Evolutionary conservation across 2,888 invertebrate genomes (phyloP), one percentile per base, ranked within the genome.

Genomic region (Agrotis ipsilon): DNA sequence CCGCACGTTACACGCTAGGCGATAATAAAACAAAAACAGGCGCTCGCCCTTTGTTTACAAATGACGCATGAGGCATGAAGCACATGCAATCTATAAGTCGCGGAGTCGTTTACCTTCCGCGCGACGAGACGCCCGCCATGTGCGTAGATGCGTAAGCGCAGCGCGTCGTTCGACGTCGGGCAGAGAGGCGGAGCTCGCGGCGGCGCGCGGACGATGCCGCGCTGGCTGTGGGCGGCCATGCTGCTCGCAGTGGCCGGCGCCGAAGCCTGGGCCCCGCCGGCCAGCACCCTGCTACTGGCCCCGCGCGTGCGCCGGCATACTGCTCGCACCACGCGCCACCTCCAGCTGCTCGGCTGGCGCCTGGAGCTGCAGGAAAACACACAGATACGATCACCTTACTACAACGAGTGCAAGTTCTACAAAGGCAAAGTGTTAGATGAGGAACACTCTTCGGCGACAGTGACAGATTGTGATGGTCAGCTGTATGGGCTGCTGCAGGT

Each of bases 31-130:
- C 90, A 92, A 90, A 90, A 93, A 92, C 92, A 90, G 91, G 88
- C 92, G 92, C 87, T 87, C 92, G 92, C 94, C 94, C 95, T 95
- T 95, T 96, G 95, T 96, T 96, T 95, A 95, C 95, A 92, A 93
- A 93, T 95, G 95, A 95, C 96, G 95, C 94, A 94, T 93, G 93
- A 86, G 90, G 91, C 90, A 86, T 88, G 89, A 84, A 90, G 92
- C 91, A 92, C 91, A 92, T 95, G 95, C 95, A 95, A 92, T 93
- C 92, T 92, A 91, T 91, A 91, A 91, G 91, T 89, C 90, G 91
- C 92, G 93, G 95, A 95, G 96, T 96, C 95, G 96, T 94, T 94
- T 94, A 95, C 95, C 95, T 94, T 94, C 93, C 93, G 92, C 89
- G 94, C 93, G 91, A 89, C 94, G 94, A 92, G 95, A 92, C 95